These are phyloP conservation scores for Rhabdornis inornatus DNA, from an alignment of 2,113 vertebrate genomes.

Conservation along the genomic window DNA sequence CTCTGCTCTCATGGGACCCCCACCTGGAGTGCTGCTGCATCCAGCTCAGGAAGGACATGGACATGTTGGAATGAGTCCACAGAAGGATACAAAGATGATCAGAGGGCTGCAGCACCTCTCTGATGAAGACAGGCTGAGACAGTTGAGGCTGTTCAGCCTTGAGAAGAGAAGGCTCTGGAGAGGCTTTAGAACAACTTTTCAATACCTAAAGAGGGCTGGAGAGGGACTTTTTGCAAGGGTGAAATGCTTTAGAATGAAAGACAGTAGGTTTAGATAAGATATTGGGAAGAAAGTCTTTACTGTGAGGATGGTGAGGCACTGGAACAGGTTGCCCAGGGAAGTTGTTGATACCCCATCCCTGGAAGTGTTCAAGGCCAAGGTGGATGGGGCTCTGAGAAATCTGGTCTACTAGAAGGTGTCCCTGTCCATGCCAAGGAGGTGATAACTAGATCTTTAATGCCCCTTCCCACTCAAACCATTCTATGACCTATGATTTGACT, in stretches of 20 bases:
- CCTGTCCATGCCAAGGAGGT: not conserved
- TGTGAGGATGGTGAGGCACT: not conserved
- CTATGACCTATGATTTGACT: not conserved
- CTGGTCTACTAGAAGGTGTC: not conserved
- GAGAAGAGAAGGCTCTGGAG: not conserved
- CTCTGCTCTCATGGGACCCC: not conserved
- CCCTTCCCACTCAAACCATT: not conserved
- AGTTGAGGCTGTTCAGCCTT: not conserved
- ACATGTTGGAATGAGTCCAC: not conserved
- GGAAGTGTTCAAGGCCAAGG: not conserved
- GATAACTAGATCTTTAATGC: not conserved
- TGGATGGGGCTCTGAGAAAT: not conserved
- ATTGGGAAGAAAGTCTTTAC: not conserved
- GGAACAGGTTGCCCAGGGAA: not conserved
- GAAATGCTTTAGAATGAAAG: not conserved
- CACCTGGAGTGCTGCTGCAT: not conserved
- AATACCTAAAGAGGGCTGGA: not conserved
- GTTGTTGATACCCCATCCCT: not conserved
- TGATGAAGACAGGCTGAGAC: not conserved
- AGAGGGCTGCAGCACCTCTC: not conserved
- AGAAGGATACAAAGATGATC: not conserved
- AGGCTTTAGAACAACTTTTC: not conserved
- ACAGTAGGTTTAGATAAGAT: not conserved
- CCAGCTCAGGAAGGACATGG: not conserved
- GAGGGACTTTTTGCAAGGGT: not conserved